Percentiles rank a stretch among this genome's conserved stretches.
phyloP scores from a whole-genome alignment of 1,140 invertebrate species.

The Drosophila pachea region DNA sequence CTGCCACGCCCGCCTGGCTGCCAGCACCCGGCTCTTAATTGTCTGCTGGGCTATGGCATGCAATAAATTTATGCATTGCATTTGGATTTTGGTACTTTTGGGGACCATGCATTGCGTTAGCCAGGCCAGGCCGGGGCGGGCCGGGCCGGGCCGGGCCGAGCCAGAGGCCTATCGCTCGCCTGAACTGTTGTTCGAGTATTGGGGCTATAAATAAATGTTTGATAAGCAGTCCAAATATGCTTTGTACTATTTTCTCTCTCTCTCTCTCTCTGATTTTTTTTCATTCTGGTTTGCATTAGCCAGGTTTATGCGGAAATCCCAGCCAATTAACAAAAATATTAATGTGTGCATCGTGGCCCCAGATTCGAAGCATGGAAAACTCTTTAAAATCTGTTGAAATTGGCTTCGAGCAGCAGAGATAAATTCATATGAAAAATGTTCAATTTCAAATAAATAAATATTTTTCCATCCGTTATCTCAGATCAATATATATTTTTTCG shows the following conservation, averaged over 20 bases:
- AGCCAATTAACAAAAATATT: slow-evolving; percentile 24
- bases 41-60: slow-evolving; percentile 53
- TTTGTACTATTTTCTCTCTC: neutral
- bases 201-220: slow-evolving; percentile 68
- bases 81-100: slow-evolving; percentile 49
- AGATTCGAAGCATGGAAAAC: slow-evolving; percentile 8
- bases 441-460: slow-evolving; percentile 6
- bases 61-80: slow-evolving; percentile 76
- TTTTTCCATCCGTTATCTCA: slow-evolving; percentile 9
- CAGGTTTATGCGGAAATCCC: slow-evolving; percentile 4
- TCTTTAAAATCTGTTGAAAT: slow-evolving; percentile 21
- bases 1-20: slow-evolving; percentile 6
- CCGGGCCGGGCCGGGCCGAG: neutral
- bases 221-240: slow-evolving; percentile 59
- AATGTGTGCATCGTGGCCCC: too few species aligned
- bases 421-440: slow-evolving; percentile 17
- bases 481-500: slow-evolving; percentile 4
- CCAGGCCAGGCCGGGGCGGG: slow-evolving; percentile 1
- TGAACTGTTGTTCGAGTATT: slow-evolving; percentile 21
- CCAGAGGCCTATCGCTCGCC: slow-evolving; percentile 21
- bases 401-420: neutral
- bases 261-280: slow-evolving; percentile 15
- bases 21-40: slow-evolving; percentile 53
- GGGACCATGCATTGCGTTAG: slow-evolving; percentile 42
- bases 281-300: slow-evolving; percentile 13